Base-by-base conservation (phyloP, 2,113 vertebrate species). In the Gnathonemus echidnorhynchus region DNA sequence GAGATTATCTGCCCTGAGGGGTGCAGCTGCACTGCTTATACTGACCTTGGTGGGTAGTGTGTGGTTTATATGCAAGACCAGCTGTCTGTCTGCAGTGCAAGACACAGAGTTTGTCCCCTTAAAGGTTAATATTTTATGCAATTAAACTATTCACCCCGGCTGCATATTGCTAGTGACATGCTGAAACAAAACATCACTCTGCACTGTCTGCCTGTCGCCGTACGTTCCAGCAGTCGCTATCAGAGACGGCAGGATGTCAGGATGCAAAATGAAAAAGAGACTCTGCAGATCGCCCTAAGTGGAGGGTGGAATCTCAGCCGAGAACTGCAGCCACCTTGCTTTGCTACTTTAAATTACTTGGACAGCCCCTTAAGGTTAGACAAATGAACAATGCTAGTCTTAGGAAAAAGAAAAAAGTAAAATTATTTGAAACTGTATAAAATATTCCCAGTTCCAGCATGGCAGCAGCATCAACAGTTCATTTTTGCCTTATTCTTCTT, bases 391-490 rank as follows among this genome's bases (percentile, higher is more conserved):
- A 31, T 13, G 62, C 74, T 86, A 86, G 46, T 86, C 83, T 27
- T 86, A 49, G 17, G 17, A 84, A 46, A 86, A 85, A 49, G 21
- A 49, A 24, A n/a, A 48, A 84, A 45, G 62, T 0, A 31, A 8
- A 84, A 42, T 46, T 10, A 84, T 42, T 86, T 49, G 9, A 46
- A 86, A 86, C 21, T 48, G 46, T 85, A 49, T 48, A 86, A 86
- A 86, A 86, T 48, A 10, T n/a, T 49, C 80, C 83, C 42, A 86
- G 46, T 49, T 49, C 83, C 83, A 48, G 45, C 83, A 86, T n/a
- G 46, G 46, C 83, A 86, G 83, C 83, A 86, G 83, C 83, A 86
- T n/a, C 45, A 48, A 86, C 17, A 85, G 46, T 86, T 86, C 24
- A 46, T 86, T 86, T 42, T 49, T 86, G 17, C 35, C 45, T 49